Evolutionary conservation across 64 coral and sea anemone genomes (phyloP), one percentile per base, ranked within the genome.

Genomic region (Cladopsammia gracilis): DNA sequence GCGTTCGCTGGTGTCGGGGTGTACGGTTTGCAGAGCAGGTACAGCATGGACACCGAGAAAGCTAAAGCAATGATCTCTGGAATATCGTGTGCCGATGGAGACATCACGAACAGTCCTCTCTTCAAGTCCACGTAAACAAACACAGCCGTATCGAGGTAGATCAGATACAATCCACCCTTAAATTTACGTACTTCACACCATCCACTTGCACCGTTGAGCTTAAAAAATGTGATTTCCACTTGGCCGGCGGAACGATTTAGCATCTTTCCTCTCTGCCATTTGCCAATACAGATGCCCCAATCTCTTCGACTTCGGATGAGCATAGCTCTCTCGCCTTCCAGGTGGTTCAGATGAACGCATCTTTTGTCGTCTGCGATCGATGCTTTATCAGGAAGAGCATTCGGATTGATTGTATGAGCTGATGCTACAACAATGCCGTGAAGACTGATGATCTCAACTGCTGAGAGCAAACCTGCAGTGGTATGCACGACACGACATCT

Each of bases 171-270:
- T 13, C 73, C 81, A 12, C 69, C 79, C 12, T 85, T 92, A 34
- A 68, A 92, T 46, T 92, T 92, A 52, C 68, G 79, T 6, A 92
- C 90, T 61, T 71, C 67, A 50, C 90, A 92, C 69, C 70, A 85
- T 6, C 52, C 48, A 58, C 80, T 75, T 1, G 20, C 14, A 4
- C 66, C 48, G 25, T 56, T 52, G n/a, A 70, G 49, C 65, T 61
- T 79, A 22, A 92, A 77, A 25, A 92, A 92, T 51, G 46, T 52
- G 19, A 59, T 92, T 19, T 84, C 23, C 19, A 78, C 89, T 43
- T 80, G 52, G 16, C n/a, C 68, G 2, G 62, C 26, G 10, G 89
- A 4, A 18, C 78, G 62, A 26, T 56, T 77, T 23, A 83, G 74
- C 44, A 62, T 48, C 0, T 25, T 54, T 26, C 67, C 67, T 10